Evolutionary conservation across 1,140 invertebrate species (phyloP), one percentile per base, ranked within the genome.

Genomic region (Cyrtorhinus lividipennis): DNA sequence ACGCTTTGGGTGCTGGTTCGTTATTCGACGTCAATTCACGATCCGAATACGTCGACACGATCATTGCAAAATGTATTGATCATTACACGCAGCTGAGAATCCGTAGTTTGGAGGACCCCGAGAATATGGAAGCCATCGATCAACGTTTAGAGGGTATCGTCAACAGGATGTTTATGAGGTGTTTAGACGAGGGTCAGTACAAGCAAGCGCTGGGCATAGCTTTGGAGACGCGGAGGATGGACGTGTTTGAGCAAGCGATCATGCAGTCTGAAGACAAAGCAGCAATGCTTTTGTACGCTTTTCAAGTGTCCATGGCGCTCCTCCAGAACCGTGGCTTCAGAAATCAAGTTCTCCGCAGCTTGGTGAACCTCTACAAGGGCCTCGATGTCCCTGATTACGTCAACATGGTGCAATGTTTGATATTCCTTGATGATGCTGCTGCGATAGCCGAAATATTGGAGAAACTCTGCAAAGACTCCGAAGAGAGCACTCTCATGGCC

Each of bases 11-110:
- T 59, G 92, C 95, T 70, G 92, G 92, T 56, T 83, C 90, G 69
- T 76, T 96, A 0, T 97, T 98, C 75, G 90, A 98, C 77, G 90
- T 98, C 0, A 94, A 92, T 73, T 84, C 87, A 45, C 81, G 87
- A 57, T 88, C 87, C 65, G 93, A 97, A 78, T 98, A 97, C 80
- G 93, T 97, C 1, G 91, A 97, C 72, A 99, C 95, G 0, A 97
- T 88, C 27, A 90, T 97, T 71, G 81, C 92, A 2, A 96, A 96
- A 76, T 95, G 91, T 71, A 95, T 98, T 68, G 93, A 96, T 74
- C 88, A 86, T 73, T 97, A 97, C 71, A 95, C 91, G 18, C 87
- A 91, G 70, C 84, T 92, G 71, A 78, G 94, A 23, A 81, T 80
- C 53, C 81, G 85, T 68, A 80, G 80, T 62, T 77, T 79, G 62